Base-by-base conservation (phyloP, 2,113 vertebrate species). In the Eupsittula cactorum region DNA sequence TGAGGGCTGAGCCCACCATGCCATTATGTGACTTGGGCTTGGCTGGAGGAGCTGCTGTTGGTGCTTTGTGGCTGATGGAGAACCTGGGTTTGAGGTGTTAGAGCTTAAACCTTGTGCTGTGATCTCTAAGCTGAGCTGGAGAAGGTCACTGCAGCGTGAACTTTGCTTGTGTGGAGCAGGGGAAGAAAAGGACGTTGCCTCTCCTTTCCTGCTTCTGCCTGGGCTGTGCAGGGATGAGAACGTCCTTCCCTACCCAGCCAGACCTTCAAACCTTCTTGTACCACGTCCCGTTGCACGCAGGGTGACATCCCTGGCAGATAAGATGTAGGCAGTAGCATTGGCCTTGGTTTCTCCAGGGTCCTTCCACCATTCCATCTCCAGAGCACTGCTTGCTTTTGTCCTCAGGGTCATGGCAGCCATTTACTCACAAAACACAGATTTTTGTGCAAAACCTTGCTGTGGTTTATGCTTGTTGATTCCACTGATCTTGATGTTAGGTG, bases 211-310 rank as follows among this genome's bases (percentile, higher is more conserved):
- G 35, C 47, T 39, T 24, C 57, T 49, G 13, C 29, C 71, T 73
- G 53, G n/a, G 2, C 5, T 3, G 15, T 39, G 41, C 39, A 49
- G 55, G 50, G 71, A 15, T 4, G 7, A 33, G 41, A 37, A 44
- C 10, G 3, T 18, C 74, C 53, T 70, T 80, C 37, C n/a, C 24
- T 29, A 21, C 41, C 24, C 14, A 25, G 17, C 1, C 46, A 83
- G 27, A 41, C 41, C 44, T 60, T 57, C 65, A 41, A 11, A 68
- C 33, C 14, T 12, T 60, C 20, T 27, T 21, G 16, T 1, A 19
- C 13, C 29, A 9, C 0, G 0, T 55, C 59, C 39, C 1, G 0
- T 2, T 11, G 35, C 2, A 1, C 0, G 1, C 16, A 21, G 13
- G 17, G 17, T 63, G 78, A 24, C 46, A n/a, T 35, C 16, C 20